Evolutionary conservation across 2,797 vertebrate genomes (phyloP), one percentile per base, ranked within the genome.

Genomic region (Poliocrania exsul): DNA sequence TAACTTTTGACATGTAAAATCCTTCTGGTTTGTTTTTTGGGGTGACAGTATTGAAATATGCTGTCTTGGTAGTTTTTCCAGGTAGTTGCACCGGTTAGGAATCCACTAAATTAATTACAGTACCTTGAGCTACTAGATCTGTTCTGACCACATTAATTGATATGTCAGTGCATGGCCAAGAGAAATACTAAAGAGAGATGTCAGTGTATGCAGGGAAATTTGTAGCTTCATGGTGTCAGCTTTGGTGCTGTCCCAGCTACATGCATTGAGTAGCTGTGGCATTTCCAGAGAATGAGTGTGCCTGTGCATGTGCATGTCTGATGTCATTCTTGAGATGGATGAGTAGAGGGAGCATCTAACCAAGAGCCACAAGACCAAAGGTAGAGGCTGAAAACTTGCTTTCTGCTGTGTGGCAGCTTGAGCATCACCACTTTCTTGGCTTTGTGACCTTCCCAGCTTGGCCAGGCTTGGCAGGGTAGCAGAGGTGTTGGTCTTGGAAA

Each of bases 211-310:
- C 88, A 95, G 96, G 97, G 97, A 97, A 97, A 97, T 97, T 96
- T 13, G 15, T 93, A 80, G 72, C 93, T 97, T 91, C 6, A 6
- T 53, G 88, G 94, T 96, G 91, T 94, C 72, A 57, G 79, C 66
- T 71, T 69, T 94, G 96, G 96, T 97, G 91, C 97, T 97, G 95
- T 97, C 97, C 97, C 92, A 95, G 24, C 93, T 91, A 93, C 35
- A 10, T 85, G 88, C 61, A 60, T 93, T 90, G 91, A 90, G 87
- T 64, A 51, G 90, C 81, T 13, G 73, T 94, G 97, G 95, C 97
- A 97, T 97, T 98, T 97, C 96, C 96, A 97, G 72, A 97, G 96
- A 97, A 96, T 88, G 92, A 96, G 73, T 89, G 91, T 92, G 88
- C 81, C 84, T 88, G 47, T 95, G 91, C 16, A 3, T 42, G 86